Evolutionary conservation across 2,797 vertebrate species (phyloP).

Genomic region (Galagoides demidoff): DNA sequence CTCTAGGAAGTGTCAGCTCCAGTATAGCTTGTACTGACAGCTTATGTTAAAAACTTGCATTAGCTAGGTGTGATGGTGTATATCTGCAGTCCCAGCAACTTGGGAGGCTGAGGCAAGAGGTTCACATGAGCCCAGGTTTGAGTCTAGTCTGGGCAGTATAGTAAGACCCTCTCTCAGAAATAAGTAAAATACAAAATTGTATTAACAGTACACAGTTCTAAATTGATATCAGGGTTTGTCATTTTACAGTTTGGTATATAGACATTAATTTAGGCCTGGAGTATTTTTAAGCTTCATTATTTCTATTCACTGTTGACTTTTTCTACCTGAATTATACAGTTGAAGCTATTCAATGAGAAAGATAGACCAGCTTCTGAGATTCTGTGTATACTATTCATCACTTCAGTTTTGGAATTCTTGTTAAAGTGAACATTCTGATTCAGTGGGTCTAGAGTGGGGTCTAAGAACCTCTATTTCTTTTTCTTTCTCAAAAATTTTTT

Average conservation of each 20-base stretch:
- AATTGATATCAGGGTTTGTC: background rate
- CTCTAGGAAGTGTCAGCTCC: background rate
- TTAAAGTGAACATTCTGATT: background rate
- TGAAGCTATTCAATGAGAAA: background rate
- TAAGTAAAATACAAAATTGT: background rate
- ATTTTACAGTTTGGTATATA: background rate
- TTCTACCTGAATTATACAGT: background rate
- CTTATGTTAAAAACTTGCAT: conserved; percentile 6
- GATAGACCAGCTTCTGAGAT: background rate
- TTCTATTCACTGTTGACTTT: background rate
- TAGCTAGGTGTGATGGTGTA: background rate
- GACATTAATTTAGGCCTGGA: background rate
- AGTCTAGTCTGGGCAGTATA: background rate
- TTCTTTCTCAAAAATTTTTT: background rate
- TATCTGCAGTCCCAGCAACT: background rate
- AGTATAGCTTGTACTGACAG: background rate
- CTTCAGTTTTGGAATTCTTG: background rate
- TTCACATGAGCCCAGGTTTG: background rate
- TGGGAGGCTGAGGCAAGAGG: background rate
- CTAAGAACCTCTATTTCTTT: background rate
- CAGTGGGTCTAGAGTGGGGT: background rate
- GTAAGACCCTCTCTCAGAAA: background rate
- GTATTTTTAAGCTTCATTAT: conserved; percentile 22
- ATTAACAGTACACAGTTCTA: background rate
- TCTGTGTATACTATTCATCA: background rate